Conservation (phyloP, 2,888 invertebrate genomes). For the Nebria salina region DNA sequence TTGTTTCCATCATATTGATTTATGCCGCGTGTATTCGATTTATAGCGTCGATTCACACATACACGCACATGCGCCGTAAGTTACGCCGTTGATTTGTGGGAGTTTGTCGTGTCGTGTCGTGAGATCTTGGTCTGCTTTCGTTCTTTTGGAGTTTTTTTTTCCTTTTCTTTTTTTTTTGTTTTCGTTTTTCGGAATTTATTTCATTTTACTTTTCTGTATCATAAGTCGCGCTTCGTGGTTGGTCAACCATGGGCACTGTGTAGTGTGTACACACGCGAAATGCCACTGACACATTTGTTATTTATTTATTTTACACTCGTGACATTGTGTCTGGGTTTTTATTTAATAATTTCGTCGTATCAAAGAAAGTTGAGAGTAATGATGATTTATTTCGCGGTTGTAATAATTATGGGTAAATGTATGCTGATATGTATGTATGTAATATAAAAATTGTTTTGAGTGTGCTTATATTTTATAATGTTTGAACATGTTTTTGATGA, state of each 20-base stretch:
- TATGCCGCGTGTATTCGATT: constrained; percentile 37
- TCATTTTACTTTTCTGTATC: constrained; percentile 5
- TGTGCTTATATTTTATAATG: too few species aligned
- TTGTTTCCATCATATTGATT: constrained; percentile 43
- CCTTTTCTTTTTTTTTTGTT: constrained; percentile 26
- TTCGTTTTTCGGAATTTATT: constrained; percentile 1
- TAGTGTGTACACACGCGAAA: background rate
- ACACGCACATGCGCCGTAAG: background rate
- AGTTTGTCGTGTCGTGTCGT: constrained; percentile 36
- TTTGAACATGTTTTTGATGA: too few species aligned
- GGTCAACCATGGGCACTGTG: background rate
- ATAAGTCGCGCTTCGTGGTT: constrained; percentile 26
- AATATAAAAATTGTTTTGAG: too few species aligned
- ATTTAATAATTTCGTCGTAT: too few species aligned
- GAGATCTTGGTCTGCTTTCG: background rate
- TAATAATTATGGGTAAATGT: too few species aligned
- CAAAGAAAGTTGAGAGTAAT: too few species aligned
- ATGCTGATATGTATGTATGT: too few species aligned
- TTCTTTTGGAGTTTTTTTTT: background rate
- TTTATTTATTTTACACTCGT: too few species aligned
- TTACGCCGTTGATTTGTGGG: constrained; percentile 35
- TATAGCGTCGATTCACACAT: constrained; percentile 22
- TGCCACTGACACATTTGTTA: background rate
- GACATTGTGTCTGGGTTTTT: too few species aligned
- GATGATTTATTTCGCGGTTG: too few species aligned